Conservation (phyloP, 2,113 vertebrate genomes). For the Pseudois nayaur region DNA sequence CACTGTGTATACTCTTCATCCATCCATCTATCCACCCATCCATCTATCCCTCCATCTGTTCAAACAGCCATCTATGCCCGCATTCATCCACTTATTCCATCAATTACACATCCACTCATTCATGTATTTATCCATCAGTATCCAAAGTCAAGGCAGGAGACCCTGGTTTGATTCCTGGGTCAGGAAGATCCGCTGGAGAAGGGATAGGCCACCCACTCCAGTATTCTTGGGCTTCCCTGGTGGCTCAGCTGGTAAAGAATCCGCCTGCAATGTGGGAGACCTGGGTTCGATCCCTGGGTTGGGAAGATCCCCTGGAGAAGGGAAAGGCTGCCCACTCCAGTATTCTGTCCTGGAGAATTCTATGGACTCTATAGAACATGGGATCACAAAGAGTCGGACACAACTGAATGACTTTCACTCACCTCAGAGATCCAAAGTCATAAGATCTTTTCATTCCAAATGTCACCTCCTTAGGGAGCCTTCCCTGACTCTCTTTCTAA, state of each 20-base stretch:
- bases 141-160: background rate
- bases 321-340: background rate
- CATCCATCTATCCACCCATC: background rate
- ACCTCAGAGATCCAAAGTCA: background rate
- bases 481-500: background rate
- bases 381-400: background rate
- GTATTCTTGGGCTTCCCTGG: background rate
- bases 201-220: background rate
- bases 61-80: background rate
- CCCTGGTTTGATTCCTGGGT: background rate
- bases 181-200: background rate
- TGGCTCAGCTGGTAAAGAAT: background rate
- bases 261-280: background rate
- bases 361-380: background rate
- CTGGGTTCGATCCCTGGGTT: background rate
- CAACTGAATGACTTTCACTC: background rate
- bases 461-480: background rate
- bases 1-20: background rate
- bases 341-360: background rate
- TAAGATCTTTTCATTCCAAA: background rate
- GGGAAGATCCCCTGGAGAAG: background rate
- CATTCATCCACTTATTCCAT: background rate
- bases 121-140: background rate
- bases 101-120: background rate
- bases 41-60: background rate